Percentiles rank a stretch among this genome's conserved stretches.
These are phyloP conservation scores for Danio aesculapii DNA, from an alignment of 2,797 vertebrate genomes.

Conservation along the genomic window DNA sequence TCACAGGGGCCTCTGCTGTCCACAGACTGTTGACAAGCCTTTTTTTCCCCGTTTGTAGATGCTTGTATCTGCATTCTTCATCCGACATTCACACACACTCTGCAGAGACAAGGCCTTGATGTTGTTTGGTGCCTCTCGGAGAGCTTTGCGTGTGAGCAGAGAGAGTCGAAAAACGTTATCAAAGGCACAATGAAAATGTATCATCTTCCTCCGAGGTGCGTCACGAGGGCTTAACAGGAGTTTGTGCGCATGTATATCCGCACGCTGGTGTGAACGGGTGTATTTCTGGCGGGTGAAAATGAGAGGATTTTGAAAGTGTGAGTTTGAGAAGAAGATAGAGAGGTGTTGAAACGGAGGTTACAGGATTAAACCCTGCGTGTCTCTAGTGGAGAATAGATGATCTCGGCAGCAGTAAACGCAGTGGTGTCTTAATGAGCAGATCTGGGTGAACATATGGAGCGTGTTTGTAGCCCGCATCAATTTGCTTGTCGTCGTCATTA, in stretches of 20 bases:
- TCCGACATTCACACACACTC: background rate
- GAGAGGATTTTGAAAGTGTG: conserved; percentile 11
- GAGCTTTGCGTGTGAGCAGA: conserved; percentile 5
- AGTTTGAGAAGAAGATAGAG: conserved; percentile 42
- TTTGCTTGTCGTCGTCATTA: conserved; percentile 22
- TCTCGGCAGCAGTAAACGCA: conserved; percentile 55
- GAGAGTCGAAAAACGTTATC: conserved; percentile 37
- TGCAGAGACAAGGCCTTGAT: conserved; percentile 26
- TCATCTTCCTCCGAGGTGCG: conserved; percentile 53
- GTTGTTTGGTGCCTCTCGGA: conserved; percentile 8
- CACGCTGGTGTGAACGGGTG: conserved; percentile 11
- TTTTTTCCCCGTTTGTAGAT: conserved; percentile 14
- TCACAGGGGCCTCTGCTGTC: conserved; percentile 16
- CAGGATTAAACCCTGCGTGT: conserved; percentile 31
- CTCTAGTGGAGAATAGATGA: conserved; percentile 43
- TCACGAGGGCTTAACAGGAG: conserved; percentile 31
- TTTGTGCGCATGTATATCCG: background rate
- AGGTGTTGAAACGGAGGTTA: conserved; percentile 44
- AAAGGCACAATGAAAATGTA: conserved; percentile 44
- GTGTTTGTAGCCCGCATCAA: conserved; percentile 49
- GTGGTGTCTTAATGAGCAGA: conserved; percentile 62
- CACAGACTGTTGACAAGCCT: background rate
- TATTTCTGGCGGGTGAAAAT: conserved; percentile 44
- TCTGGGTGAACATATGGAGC: conserved; percentile 60
- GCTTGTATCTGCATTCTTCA: background rate